These are phyloP conservation scores for Trachelipus rathkii DNA, from an alignment of 1,140 invertebrate genomes.

Conservation along the genomic window DNA sequence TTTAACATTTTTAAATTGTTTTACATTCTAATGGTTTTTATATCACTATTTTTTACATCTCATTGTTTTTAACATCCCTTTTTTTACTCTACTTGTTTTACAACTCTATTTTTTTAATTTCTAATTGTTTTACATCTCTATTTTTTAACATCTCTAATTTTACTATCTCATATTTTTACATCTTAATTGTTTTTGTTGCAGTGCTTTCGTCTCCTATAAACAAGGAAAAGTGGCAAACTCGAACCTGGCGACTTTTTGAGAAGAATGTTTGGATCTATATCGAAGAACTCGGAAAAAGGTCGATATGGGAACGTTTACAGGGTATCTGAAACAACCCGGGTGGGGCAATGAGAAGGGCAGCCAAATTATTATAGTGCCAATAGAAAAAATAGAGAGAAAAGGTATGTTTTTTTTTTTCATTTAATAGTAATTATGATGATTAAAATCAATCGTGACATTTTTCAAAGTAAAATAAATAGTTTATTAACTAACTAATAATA, in stretches of 20 bases:
- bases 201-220: constrained; percentile 30
- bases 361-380: constrained; percentile 83
- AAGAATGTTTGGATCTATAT: constrained; percentile 59
- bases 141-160: no score
- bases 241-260: constrained; percentile 58
- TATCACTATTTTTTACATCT: no score
- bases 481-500: no score
- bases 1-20: no score
- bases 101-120: no score
- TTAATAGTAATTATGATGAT: no score
- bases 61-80: no score
- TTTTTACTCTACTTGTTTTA: no score
- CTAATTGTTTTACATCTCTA: background rate
- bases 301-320: constrained; percentile 72
- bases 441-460: no score
- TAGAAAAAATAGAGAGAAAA: constrained; percentile 76
- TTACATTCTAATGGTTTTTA: no score
- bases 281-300: constrained; percentile 77
- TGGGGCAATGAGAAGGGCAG: constrained; percentile 70
- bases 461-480: no score
- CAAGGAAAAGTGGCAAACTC: constrained; percentile 49
- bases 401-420: constrained; percentile 53
- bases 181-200: constrained; percentile 20
- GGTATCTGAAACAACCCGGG: constrained; percentile 67
- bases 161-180: no score